Evolutionary conservation across 2,888 invertebrate genomes (phyloP), one percentile per base, ranked within the genome.

Genomic region (Eupithecia abbreviata): DNA sequence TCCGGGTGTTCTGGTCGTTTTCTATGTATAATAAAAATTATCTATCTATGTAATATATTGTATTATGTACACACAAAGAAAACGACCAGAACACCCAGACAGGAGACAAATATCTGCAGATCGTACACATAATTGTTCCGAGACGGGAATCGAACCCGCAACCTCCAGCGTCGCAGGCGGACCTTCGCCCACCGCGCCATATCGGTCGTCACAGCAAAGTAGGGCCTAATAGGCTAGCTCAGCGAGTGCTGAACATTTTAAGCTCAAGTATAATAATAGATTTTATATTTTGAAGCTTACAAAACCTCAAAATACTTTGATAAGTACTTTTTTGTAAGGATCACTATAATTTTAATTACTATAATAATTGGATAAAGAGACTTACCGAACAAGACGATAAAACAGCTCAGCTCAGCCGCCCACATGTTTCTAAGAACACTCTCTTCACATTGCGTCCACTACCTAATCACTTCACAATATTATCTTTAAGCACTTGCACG

Each of bases 331-430:
- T n/a, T 55, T n/a, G 15, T 13, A 49, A 43, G 43, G 5, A 47
- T 47, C 12, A 47, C 12, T 47, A 47, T 47, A 47, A 47, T 47
- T 12, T 10, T 9, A 9, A 10, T 9, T 47, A 47, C 12, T 15
- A n/a, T n/a, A 51, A 15, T 15, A 6, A 51, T 51, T 15, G 15
- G 49, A 51, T 6, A n/a, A 55, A n/a, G n/a, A n/a, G 18, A n/a
- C 93, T 94, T 83, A 94, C 94, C 94, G 86, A 94, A 93, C 89
- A 94, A 91, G 89, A 94, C 87, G 83, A 94, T 92, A 86, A 94
- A 90, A 88, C 92, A 94, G 90, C 90, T 91, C 84, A 94, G 90
- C 91, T 91, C 91, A 85, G 91, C 93, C 87, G 93, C 90, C 94
- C 94, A 94, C 94, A 94, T 94, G 82, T 85, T 92, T 79, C 77